Evolutionary conservation across 2,113 vertebrate species (phyloP).

Genomic region (Ceyx margarethae): DNA sequence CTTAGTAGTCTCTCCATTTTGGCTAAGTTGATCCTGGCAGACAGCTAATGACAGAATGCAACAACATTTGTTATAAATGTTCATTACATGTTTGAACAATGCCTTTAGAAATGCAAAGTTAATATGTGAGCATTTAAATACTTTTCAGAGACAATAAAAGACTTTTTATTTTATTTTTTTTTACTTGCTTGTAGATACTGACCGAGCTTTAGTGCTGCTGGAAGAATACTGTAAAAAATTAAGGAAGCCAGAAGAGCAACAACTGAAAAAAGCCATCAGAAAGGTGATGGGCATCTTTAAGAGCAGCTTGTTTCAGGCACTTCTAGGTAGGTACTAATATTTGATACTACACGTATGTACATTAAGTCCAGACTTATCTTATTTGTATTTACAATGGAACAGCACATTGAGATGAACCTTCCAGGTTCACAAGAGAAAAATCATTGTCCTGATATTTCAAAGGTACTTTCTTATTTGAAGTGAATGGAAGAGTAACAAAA

Average conservation of each 20-base stretch:
- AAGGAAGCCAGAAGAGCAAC: slow-evolving; percentile 87
- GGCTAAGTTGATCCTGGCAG: not conserved
- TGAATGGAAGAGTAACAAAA: not conserved
- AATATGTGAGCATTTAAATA: not conserved
- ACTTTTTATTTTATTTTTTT: not conserved
- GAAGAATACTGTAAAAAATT: slow-evolving; percentile 93
- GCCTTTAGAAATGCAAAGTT: not conserved
- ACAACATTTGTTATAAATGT: not conserved
- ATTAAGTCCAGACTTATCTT: not conserved
- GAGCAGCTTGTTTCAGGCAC: slow-evolving; percentile 93
- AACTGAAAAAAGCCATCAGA: slow-evolving; percentile 89
- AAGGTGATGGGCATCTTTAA: slow-evolving; percentile 92
- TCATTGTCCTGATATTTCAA: not conserved
- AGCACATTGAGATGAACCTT: not conserved
- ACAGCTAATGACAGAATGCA: not conserved
- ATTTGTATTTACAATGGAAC: not conserved
- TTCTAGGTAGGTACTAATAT: slow-evolving; percentile 85
- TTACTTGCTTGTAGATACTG: slow-evolving; percentile 78
- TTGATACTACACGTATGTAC: not conserved
- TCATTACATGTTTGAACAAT: not conserved
- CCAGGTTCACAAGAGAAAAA: not conserved
- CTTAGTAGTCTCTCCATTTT: not conserved
- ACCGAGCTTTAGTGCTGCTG: slow-evolving; percentile 86
- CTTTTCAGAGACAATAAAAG: not conserved
- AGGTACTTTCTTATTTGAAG: not conserved